These are phyloP conservation scores for Parus major DNA, from an alignment of 2,113 vertebrate species.

Conservation along the genomic window DNA sequence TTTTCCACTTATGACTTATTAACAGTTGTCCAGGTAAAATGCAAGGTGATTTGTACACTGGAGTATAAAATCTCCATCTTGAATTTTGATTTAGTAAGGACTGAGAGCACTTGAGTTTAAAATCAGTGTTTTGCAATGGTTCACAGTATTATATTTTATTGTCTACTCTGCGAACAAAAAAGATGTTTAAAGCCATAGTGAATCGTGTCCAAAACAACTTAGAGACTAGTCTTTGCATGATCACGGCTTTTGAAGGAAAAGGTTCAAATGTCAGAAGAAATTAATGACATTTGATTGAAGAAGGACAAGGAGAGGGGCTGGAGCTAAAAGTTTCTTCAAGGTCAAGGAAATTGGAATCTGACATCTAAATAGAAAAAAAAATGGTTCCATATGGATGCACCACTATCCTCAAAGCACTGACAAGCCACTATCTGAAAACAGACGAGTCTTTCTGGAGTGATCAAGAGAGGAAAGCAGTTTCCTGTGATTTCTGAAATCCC, in stretches of 20 bases:
- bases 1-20: neutral
- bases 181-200: neutral
- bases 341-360: neutral
- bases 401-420: neutral
- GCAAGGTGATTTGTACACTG: neutral
- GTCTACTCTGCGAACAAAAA: neutral
- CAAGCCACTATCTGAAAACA: neutral
- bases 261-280: neutral
- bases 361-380: neutral
- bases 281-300: neutral
- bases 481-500: neutral
- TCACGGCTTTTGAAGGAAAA: neutral
- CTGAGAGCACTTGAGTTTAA: neutral
- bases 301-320: neutral
- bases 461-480: neutral
- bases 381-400: neutral
- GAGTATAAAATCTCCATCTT: neutral
- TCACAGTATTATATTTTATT: neutral
- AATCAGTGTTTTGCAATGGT: neutral
- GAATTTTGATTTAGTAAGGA: neutral
- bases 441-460: neutral
- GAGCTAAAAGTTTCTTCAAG: neutral
- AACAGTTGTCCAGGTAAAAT: neutral
- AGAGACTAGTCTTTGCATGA: neutral
- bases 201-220: neutral